Evolutionary conservation across 2,113 vertebrate species (phyloP), one percentile per base, ranked within the genome.

Genomic region (Pachycephala philippinensis): DNA sequence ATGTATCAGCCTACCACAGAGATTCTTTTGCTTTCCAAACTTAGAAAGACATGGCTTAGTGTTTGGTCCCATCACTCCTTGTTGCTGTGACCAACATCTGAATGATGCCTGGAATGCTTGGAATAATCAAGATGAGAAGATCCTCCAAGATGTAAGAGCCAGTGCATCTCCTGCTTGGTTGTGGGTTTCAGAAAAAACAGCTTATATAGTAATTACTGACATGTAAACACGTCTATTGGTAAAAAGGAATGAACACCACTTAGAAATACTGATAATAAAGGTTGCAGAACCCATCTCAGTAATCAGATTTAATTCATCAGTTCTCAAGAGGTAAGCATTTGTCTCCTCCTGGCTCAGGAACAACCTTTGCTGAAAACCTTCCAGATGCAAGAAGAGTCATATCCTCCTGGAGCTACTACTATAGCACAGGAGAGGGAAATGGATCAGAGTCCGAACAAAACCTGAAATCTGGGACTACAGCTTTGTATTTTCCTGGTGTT

Each of bases 1-100:
- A 64, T 84, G 60, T 87, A 94, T 88, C 56, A 94, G n/a, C 79
- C 93, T 86, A 88, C 47, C n/a, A 69, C 31, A 95, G 64, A 84
- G 63, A 90, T 60, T 65, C 13, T 74, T 83, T 83, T 81, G 39
- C 54, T 90, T 82, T 93, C 47, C 81, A 84, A 56, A 63, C 65
- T 71, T 53, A 65, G 61, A 84, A 84, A 76, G 63, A 68, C 24
- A 61, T 45, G 45, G 42, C 33, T 93, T 80, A 87, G 50, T 23
- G 64, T 85, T 85, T 8, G 20, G 45, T 80, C 33, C 18, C 68
- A 80, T 68, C 22, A 50, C 18, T 88, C 23, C 37, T 84, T 74
- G 79, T 71, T 91, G 81, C 81, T 93, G 61, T 86, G 59, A 90
- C n/a, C n/a, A 77, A 8, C 54, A 78, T 95, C 60, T 84, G 71